These are phyloP conservation scores for Chloroceryle aenea DNA, from an alignment of 2,113 vertebrate species.

Conservation along the genomic window DNA sequence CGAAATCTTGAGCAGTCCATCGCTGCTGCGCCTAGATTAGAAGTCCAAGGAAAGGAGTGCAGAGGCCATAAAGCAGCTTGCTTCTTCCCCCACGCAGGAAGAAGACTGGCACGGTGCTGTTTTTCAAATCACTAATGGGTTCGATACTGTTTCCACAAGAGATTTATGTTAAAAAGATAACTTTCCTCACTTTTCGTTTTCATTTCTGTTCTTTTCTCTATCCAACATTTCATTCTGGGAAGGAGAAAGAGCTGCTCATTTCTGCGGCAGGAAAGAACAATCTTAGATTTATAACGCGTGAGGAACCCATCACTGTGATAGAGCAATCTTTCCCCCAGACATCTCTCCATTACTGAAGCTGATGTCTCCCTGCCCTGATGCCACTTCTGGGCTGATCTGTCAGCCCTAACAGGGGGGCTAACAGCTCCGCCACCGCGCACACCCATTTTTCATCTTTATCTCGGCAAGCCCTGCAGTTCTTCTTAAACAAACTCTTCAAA, in stretches of 20 bases:
- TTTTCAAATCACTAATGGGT: not conserved
- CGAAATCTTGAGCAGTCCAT: not conserved
- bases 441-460: constrained; percentile 68
- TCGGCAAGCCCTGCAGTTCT: not conserved
- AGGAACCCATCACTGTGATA: constrained; percentile 76
- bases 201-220: constrained; percentile 62
- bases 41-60: rapidly evolving
- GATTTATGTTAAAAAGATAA: constrained; percentile 74
- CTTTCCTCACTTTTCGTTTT: constrained; percentile 65
- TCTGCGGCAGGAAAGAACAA: constrained; percentile 70
- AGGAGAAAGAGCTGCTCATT: constrained; percentile 72
- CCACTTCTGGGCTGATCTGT: constrained; percentile 72
- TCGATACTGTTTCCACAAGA: constrained; percentile 14
- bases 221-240: constrained; percentile 69
- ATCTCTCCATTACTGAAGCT: constrained; percentile 80
- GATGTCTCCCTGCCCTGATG: constrained; percentile 72
- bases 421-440: not conserved
- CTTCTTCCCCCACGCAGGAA: not conserved
- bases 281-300: constrained; percentile 78
- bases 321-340: constrained; percentile 85
- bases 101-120: not conserved
- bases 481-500: constrained; percentile 41
- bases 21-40: not conserved
- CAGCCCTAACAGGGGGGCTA: constrained; percentile 57
- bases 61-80: not conserved